Conservation (phyloP, 2,888 invertebrate genomes). For the Lasioglossum malachurum region DNA sequence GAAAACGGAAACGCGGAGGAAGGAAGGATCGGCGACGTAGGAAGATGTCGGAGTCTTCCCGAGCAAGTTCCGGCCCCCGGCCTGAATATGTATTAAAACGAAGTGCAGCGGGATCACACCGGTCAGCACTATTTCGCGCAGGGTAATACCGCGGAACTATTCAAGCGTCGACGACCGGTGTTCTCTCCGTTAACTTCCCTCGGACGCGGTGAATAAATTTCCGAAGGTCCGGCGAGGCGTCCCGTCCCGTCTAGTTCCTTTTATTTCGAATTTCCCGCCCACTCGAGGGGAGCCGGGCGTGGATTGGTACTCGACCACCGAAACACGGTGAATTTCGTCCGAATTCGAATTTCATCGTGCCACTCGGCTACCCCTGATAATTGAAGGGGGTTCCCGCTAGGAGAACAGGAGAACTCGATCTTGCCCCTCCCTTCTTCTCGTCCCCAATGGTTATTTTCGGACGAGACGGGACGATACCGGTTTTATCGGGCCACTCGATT, state of each 20-base stretch:
- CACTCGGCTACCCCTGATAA: constrained; percentile 59
- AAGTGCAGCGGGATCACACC: constrained; percentile 49
- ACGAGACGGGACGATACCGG: background rate
- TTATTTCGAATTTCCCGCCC: constrained; percentile 74
- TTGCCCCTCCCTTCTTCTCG: constrained; percentile 22
- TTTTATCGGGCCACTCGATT: background rate
- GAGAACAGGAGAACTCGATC: constrained; percentile 26
- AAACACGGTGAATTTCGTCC: constrained; percentile 70
- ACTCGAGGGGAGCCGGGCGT: constrained; percentile 48
- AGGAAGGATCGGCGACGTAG: background rate
- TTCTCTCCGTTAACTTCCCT: constrained; percentile 58
- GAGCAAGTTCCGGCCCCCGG: constrained; percentile 16
- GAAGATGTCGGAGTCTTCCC: background rate
- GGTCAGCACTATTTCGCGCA: constrained; percentile 58
- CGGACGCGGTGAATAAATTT: constrained; percentile 74
- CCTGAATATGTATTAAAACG: constrained; percentile 69
- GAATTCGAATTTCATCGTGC: constrained; percentile 73
- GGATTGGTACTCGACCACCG: constrained; percentile 71
- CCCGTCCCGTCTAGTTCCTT: constrained; percentile 41
- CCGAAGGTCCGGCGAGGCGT: constrained; percentile 54
- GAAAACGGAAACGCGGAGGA: background rate
- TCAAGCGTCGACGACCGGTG: constrained; percentile 41
- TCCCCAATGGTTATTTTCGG: constrained; percentile 12
- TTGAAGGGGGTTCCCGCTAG: constrained; percentile 39
- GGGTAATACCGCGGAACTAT: constrained; percentile 43